Evolutionary conservation across 2,797 vertebrate genomes (phyloP), one percentile per base, ranked within the genome.

Genomic region (Brachyalestes nurse): DNA sequence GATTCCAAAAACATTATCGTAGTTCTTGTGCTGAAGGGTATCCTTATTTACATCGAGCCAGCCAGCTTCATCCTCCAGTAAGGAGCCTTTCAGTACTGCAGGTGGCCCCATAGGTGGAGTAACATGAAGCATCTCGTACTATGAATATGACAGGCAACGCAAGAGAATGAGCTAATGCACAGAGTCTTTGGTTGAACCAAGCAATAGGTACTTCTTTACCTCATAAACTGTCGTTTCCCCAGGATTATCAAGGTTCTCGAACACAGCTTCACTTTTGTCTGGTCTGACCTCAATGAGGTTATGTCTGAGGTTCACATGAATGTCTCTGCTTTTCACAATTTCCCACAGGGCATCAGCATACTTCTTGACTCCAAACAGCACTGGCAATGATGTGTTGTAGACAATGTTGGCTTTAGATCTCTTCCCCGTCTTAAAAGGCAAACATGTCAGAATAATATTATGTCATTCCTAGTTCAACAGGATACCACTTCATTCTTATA

Each of bases 111-210:
- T 99, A 0, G 98, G 98, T 4, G 98, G 98, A 0, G 98, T 98
- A 55, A 99, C 96, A 6, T 99, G 98, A 80, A 99, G 96, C 97
- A 99, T 97, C 89, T 96, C 97, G 85, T 98, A 99, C 98, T 99
- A 70, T 12, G 60, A 28, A 51, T 58, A 71, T 21, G 64, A 75
- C 38, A 1, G 28, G 14, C 3, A 77, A 83, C 7, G 77, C 71
- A 60, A 38, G 21, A 42, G 53, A 79, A 25, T 75, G 53, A 64
- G 21, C 38, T 34, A 53, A 25, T 66, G 58, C 38, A 21, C 49
- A 53, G 7, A 49, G 38, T 16, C 21, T 77, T 62, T 2, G 12
- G 21, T n/a, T 16, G 16, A 71, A 71, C 45, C 4, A 76, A 71
- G 21, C 1, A 53, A n/a, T 2, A 34, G 14, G 51, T 34, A 6